Evolutionary conservation across 2,888 invertebrate genomes (phyloP), one percentile per base, ranked within the genome.

Genomic region (Drosophila pseudotalamancana): DNA sequence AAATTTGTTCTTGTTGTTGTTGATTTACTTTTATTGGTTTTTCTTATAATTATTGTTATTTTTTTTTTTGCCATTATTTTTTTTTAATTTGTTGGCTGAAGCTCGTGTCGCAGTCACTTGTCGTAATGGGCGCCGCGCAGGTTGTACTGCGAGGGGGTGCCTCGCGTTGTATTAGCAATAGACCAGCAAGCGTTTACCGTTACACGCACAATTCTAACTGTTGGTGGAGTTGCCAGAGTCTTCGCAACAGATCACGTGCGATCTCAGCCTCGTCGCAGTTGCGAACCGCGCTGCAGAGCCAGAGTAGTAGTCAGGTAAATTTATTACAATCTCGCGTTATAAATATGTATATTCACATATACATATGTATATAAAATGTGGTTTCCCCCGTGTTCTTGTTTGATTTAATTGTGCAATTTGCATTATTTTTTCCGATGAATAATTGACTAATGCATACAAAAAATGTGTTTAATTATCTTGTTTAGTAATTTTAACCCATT

Each of bases 281-380:
- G 37, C 42, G 39, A 42, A 25, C 35, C 39, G 40, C 40, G 16
- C 29, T 25, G 40, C 55, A 51, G 31, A 48, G 27, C 32, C 61
- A 35, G 12, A 55, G 16, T 34, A 39, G 29, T 60, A 51, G 54
- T 21, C 65, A 70, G 66, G 60, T 70, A 70, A 70, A 71, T 60
- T 25, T 3, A 11, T 0, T 4, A 27, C n/a, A 43, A 25, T 27
- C 18, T 18, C 16, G 9, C 3, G n/a, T n/a, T n/a, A 29, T 6
- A 9, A 18, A 27, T 19, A 29, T 11, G 14, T 31, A 25, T 6
- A 21, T 6, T 19, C n/a, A 43, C n/a, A 16, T 4, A 8, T 31
- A 40, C 14, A 16, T 19, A 4, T 11, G 11, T 21, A 21, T 21
- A 46, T n/a, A 46, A 11, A 11, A 23, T 34, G 43, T 18, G 43